These are phyloP conservation scores for Carpatolechia fugitivella DNA, from an alignment of 2,888 invertebrate species.

Conservation along the genomic window DNA sequence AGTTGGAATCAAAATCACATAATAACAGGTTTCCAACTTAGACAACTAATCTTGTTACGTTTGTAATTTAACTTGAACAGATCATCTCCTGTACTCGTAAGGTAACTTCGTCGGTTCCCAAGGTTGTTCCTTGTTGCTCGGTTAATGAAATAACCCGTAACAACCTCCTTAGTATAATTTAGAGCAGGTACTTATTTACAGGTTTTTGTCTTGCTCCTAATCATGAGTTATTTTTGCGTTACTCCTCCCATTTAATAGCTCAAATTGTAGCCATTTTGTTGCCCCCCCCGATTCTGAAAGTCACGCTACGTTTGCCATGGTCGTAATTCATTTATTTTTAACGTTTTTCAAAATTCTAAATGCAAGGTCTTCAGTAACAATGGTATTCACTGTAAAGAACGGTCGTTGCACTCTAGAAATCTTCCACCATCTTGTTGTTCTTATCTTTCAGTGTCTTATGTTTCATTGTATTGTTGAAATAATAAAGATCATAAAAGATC, in stretches of 20 bases:
- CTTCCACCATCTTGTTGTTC: no score
- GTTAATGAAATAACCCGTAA: conserved; percentile 7
- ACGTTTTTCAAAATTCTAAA: background rate
- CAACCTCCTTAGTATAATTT: conserved; percentile 8
- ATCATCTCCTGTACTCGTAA: background rate
- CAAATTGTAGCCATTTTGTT: conserved; percentile 29
- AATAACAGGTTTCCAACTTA: background rate
- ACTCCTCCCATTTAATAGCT: conserved; percentile 30
- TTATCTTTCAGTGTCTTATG: no score
- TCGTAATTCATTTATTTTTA: background rate
- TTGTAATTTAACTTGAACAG: background rate
- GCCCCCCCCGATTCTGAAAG: background rate
- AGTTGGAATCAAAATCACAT: conserved; percentile 2
- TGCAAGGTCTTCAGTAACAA: background rate
- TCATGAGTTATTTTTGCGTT: conserved; percentile 28
- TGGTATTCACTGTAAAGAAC: no score
- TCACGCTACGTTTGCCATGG: background rate
- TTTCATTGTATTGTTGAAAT: no score
- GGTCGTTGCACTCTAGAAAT: no score
- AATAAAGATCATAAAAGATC: no score
- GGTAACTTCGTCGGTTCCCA: background rate
- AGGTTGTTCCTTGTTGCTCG: conserved; percentile 4
- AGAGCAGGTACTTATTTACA: conserved; percentile 5
- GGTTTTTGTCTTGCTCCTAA: conserved; percentile 24
- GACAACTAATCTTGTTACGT: conserved; percentile 1